Evolutionary conservation across 1,140 invertebrate genomes (phyloP).

Genomic region (Sarcophaga bullata): DNA sequence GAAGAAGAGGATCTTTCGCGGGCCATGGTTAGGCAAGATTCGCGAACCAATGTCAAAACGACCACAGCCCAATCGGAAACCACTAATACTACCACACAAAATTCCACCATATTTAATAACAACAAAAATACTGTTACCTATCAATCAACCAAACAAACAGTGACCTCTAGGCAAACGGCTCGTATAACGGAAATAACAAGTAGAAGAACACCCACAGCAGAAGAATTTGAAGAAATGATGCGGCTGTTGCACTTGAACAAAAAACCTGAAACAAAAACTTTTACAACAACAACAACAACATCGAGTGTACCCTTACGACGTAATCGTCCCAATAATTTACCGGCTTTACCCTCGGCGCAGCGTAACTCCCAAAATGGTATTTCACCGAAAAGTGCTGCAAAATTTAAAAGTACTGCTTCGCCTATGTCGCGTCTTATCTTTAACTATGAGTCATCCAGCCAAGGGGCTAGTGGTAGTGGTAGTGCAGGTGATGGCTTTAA

Average conservation of each 20-base stretch:
- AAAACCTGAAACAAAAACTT: slow-evolving; percentile 32
- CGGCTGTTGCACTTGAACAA: slow-evolving; percentile 49
- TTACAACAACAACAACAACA: slow-evolving; percentile 4
- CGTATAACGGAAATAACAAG: slow-evolving; percentile 54
- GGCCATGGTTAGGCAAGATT: slow-evolving; percentile 55
- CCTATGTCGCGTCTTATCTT: slow-evolving; percentile 32
- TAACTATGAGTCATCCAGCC: slow-evolving; percentile 31
- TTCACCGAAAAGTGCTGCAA: slow-evolving; percentile 28
- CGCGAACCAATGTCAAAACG: slow-evolving; percentile 56
- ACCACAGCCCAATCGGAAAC: slow-evolving; percentile 56
- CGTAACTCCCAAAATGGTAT: slow-evolving; percentile 25
- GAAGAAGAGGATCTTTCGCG: neutral
- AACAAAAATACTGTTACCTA: slow-evolving; percentile 58
- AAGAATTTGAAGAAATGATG: slow-evolving; percentile 54
- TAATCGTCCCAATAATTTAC: slow-evolving; percentile 18
- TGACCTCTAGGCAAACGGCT: slow-evolving; percentile 58
- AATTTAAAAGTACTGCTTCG: slow-evolving; percentile 30
- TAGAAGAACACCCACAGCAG: slow-evolving; percentile 54
- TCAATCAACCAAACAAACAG: slow-evolving; percentile 55
- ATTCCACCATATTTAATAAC: slow-evolving; percentile 57
- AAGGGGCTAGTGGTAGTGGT: neutral
- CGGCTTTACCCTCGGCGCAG: neutral
- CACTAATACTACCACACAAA: slow-evolving; percentile 59
- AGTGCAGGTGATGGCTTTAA: neutral
- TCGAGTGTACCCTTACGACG: neutral